Evolutionary conservation across 2,797 vertebrate species (phyloP), one percentile per base, ranked within the genome.

Genomic region (Thalassophryne amazonica): DNA sequence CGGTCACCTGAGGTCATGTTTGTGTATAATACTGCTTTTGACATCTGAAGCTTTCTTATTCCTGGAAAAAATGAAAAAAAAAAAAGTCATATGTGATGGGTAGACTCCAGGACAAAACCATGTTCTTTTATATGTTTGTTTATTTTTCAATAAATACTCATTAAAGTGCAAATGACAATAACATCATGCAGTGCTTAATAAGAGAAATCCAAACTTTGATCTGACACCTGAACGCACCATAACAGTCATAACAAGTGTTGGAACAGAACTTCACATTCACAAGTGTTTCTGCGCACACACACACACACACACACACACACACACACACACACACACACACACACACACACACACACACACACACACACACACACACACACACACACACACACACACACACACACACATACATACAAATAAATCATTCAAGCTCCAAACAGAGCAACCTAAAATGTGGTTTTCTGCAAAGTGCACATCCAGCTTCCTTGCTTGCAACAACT

Each of bases 101-200:
- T 45, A 48, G 7, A 35, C 25, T 12, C 31, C 0, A 39, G 12
- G n/a, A 59, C 16, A 18, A 30, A 42, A 29, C 17, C 4, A 1
- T 8, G 39, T 50, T 37, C 17, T 65, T 64, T 69, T 53, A 58
- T 59, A 62, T 21, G 17, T 60, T 48, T 72, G 42, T 89, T 80
- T 86, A 78, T 83, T 64, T 73, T 77, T 82, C 83, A 90, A 90
- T 89, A 90, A 84, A 91, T 89, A 90, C 68, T 85, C 69, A 84
- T 81, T 87, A 86, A 91, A 92, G 89, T 92, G 90, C 91, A 90
- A 89, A 90, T 87, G 73, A 87, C 80, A 89, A 88, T 78, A 83
- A 81, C 77, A 86, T 76, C 91, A 92, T 90, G 91, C 90, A 91
- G 79, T 87, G 87, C 85, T 85, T 84, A 81, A 86, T 41, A 69